phyloP scores from a whole-genome alignment of 2,113 vertebrate genomes.

The Salvelinus fontinalis region DNA sequence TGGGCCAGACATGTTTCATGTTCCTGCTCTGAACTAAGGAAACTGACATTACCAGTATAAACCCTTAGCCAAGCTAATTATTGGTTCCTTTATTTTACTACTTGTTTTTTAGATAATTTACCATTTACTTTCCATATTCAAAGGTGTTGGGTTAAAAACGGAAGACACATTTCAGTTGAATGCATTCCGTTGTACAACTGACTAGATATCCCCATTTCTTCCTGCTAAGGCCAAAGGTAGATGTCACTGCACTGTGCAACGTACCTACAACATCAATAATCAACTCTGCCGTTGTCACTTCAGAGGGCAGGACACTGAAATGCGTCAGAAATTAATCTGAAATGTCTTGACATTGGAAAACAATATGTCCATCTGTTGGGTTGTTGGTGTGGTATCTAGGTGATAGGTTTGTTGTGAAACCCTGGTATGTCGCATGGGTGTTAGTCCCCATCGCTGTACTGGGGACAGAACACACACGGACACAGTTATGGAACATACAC shows the following conservation, averaged over 20 bases:
- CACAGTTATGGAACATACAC: not conserved
- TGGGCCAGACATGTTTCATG: too few species aligned
- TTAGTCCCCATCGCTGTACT: not conserved
- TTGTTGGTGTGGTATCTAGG: conserved; percentile 8
- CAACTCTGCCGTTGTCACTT: not conserved
- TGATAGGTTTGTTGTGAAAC: not conserved
- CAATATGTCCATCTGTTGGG: not conserved
- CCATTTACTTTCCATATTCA: too few species aligned
- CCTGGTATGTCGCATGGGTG: conserved; percentile 14
- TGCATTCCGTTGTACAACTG: not conserved
- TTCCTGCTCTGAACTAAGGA: too few species aligned
- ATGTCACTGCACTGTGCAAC: not conserved
- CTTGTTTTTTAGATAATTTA: too few species aligned
- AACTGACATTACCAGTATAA: too few species aligned
- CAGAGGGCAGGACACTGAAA: not conserved
- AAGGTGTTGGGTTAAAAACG: not conserved
- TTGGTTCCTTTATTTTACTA: too few species aligned
- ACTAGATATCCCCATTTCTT: too few species aligned
- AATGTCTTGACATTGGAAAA: not conserved
- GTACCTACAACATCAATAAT: not conserved
- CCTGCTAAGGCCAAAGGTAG: not conserved
- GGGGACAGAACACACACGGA: not conserved
- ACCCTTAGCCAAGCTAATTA: too few species aligned
- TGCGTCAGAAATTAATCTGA: not conserved
- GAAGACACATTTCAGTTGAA: not conserved